Percentiles rank a stretch among this genome's conserved stretches.
These are phyloP conservation scores for Tetramorium bicarinatum DNA, from an alignment of 2,888 invertebrate species.

Conservation along the genomic window DNA sequence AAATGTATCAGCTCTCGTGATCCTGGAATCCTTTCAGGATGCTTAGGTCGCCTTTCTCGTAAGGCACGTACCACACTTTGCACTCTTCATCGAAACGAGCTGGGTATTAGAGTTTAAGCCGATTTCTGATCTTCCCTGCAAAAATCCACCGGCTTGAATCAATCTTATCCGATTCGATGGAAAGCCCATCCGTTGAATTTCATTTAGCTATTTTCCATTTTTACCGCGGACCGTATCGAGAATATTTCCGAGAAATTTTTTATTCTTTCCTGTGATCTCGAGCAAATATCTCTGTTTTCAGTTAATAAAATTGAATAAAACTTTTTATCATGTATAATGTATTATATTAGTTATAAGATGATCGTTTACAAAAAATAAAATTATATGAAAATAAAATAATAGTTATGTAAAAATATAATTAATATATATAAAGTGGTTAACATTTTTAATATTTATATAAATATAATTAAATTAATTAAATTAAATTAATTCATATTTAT, in stretches of 20 bases:
- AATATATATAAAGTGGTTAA: neutral
- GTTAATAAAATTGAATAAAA: constrained; percentile 13
- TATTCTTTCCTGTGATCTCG: constrained; percentile 18
- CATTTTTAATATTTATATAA: neutral
- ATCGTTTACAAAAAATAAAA: neutral
- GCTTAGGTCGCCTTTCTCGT: constrained; percentile 63
- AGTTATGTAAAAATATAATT: neutral
- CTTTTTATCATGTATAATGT: neutral
- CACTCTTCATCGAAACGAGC: constrained; percentile 73
- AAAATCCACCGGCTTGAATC: constrained; percentile 69
- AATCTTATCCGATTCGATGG: constrained; percentile 72
- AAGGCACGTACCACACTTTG: constrained; percentile 71
- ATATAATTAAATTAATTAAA: too few species aligned
- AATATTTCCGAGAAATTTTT: constrained; percentile 52
- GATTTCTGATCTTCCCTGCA: constrained; percentile 68
- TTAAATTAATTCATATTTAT: neutral
- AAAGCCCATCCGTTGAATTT: constrained; percentile 64
- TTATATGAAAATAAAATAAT: neutral
- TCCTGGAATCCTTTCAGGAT: constrained; percentile 69
- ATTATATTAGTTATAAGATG: neutral
- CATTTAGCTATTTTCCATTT: constrained; percentile 60
- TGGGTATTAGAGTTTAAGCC: constrained; percentile 71
- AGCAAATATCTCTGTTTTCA: constrained; percentile 8
- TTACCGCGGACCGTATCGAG: constrained; percentile 28
- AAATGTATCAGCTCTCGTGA: constrained; percentile 67